Evolutionary conservation across 2,888 invertebrate genomes (phyloP).

Genomic region (Clunio marinus): DNA sequence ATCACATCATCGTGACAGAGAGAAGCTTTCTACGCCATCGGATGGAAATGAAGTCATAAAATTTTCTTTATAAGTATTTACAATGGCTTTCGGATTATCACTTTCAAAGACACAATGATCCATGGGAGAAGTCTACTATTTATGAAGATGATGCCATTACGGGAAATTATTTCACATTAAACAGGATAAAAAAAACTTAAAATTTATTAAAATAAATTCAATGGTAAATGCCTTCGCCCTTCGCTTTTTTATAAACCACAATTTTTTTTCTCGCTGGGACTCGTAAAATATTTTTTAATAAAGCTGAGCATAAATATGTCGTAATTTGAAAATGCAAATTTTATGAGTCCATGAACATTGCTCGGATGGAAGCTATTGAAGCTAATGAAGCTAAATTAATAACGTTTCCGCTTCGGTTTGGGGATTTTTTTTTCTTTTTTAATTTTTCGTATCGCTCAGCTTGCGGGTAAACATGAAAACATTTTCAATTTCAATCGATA

Average conservation of each 20-base stretch:
- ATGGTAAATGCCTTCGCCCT: not conserved
- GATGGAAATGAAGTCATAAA: not conserved
- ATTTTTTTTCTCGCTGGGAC: too few relatives aligned
- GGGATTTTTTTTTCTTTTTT: not conserved
- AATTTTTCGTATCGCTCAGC: not conserved
- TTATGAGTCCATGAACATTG: slow-evolving; percentile 24
- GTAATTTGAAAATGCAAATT: slow-evolving; percentile 33
- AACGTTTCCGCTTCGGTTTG: slow-evolving; percentile 3
- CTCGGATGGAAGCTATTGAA: not conserved
- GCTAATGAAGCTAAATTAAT: slow-evolving; percentile 35
- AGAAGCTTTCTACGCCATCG: too few relatives aligned
- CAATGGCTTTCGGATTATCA: not conserved
- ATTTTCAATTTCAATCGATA: slow-evolving; percentile 12
- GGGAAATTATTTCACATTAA: not conserved
- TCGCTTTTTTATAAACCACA: not conserved
- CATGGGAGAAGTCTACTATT: not conserved
- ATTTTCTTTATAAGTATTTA: not conserved
- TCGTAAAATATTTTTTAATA: slow-evolving; percentile 33
- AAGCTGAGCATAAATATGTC: slow-evolving; percentile 19
- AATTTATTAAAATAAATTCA: not conserved
- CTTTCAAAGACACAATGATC: not conserved
- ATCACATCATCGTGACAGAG: not conserved
- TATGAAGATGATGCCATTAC: not conserved
- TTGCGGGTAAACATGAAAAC: not conserved
- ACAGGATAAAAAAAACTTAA: too few relatives aligned